Base-by-base conservation (phyloP, 2,113 vertebrate species). In the Morphnarchus princeps region DNA sequence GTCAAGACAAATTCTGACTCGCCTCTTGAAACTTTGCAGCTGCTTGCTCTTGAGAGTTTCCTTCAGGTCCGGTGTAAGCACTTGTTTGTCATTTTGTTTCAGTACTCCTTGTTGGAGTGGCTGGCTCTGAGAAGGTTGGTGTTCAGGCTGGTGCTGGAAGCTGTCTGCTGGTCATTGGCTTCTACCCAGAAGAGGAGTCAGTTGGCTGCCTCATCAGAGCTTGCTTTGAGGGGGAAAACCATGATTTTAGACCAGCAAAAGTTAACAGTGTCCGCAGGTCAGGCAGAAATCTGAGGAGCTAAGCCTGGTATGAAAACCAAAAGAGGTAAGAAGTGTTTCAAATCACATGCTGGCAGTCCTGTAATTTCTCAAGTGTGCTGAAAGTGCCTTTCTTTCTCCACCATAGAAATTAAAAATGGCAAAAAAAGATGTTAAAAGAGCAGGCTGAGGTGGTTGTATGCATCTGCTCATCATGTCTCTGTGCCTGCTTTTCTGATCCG, bases 71-170 rank as follows among this genome's bases (percentile, higher is more conserved):
- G 11, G 3, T 0, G 0, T 32, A 13, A 82, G 16, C 5, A 4
- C 54, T 40, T 38, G 12, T 67, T 32, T 63, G 55, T 17, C 4
- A 7, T 29, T 82, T 62, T 1, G 7, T 13, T 78, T 77, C 19
- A 21, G 55, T 28, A 3, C 32, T 63, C n/a, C 8, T 15, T 34
- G 24, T 11, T 0, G 11, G 17, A 19, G 4, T 52, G 16, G 43
- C 63, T 72, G 67, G n/a, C 32, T 70, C 63, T 0, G 0, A 20
- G 47, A 26, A 50, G 29, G 31, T 3, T 20, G 50, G 3, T 38
- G 38, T 16, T 76, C 36, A 26, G 25, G 32, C 29, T 31, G 54
- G 7, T 72, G 34, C 55, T 66, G 36, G 55, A 28, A 65, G 40
- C 71, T 87, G 16, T 11, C 62, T 85, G 42, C 40, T 81, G 45